phyloP scores from a whole-genome alignment of 1,140 invertebrate species.

The Drosophila tristis region DNA sequence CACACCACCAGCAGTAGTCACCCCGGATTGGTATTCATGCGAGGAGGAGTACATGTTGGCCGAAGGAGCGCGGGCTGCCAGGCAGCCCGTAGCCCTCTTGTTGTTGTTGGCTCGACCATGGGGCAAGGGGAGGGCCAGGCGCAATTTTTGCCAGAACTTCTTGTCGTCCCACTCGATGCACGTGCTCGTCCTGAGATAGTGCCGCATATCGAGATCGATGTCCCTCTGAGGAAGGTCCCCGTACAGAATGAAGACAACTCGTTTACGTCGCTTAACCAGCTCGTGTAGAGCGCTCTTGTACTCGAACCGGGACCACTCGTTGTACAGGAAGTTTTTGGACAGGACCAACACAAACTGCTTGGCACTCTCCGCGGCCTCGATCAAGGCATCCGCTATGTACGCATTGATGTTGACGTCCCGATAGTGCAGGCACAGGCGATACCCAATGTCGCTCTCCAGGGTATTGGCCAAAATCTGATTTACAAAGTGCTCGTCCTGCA shows the following conservation, averaged over 20 bases:
- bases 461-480: slow-evolving; percentile 93
- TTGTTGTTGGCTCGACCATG: slow-evolving; percentile 84
- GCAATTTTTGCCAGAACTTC: slow-evolving; percentile 97
- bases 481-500: slow-evolving; percentile 95
- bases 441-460: slow-evolving; percentile 91
- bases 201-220: slow-evolving; percentile 94
- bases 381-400: slow-evolving; percentile 94
- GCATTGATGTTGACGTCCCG: slow-evolving; percentile 93
- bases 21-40: slow-evolving; percentile 68
- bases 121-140: slow-evolving; percentile 92
- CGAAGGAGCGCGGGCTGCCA: slow-evolving; percentile 43
- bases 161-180: slow-evolving; percentile 96
- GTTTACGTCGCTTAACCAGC: slow-evolving; percentile 92
- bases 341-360: slow-evolving; percentile 95
- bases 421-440: slow-evolving; percentile 93
- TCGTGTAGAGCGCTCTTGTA: slow-evolving; percentile 96
- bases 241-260: slow-evolving; percentile 93
- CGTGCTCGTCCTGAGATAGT: slow-evolving; percentile 95
- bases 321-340: slow-evolving; percentile 96
- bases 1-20: slow-evolving; percentile 17
- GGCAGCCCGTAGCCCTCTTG: slow-evolving; percentile 59
- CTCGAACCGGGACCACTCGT: slow-evolving; percentile 97
- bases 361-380: slow-evolving; percentile 95
- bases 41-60: slow-evolving; percentile 88
- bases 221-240: slow-evolving; percentile 93